Conservation (phyloP, 2,797 vertebrate species). For the Austrolebias charrua region DNA sequence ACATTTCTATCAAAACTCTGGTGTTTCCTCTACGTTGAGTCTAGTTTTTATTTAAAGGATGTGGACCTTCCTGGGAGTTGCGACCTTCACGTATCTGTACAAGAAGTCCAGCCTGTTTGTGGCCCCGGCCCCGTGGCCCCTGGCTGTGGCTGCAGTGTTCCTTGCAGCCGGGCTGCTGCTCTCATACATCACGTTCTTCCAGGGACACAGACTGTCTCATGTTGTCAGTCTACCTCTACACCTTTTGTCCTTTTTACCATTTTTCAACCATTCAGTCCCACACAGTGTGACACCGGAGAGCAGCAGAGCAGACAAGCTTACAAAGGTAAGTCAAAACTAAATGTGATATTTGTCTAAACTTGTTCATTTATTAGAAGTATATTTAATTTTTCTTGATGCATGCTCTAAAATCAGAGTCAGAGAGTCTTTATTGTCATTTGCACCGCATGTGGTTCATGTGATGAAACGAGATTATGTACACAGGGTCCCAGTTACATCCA, state of each 20-base stretch:
- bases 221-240: constrained; percentile 64
- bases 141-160: constrained; percentile 76
- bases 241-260: constrained; percentile 78
- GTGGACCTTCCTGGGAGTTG: constrained; percentile 97
- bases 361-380: neutral
- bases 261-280: constrained; percentile 81
- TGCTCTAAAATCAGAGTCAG: no score
- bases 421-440: no score
- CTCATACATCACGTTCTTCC: constrained; percentile 74
- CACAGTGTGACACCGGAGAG: constrained; percentile 47
- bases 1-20: neutral
- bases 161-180: constrained; percentile 83
- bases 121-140: constrained; percentile 78
- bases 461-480: no score
- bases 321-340: constrained; percentile 76
- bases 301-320: constrained; percentile 43
- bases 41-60: constrained; percentile 62
- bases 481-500: no score
- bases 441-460: no score
- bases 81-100: constrained; percentile 94
- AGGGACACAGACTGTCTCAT: constrained; percentile 58
- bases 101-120: constrained; percentile 88
- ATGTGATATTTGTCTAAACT: neutral
- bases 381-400: neutral
- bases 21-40: neutral